Percentiles rank a stretch among this genome's conserved stretches.
These are phyloP conservation scores for Lepidothrix coronata DNA, from an alignment of 2,113 vertebrate genomes.

Conservation along the genomic window DNA sequence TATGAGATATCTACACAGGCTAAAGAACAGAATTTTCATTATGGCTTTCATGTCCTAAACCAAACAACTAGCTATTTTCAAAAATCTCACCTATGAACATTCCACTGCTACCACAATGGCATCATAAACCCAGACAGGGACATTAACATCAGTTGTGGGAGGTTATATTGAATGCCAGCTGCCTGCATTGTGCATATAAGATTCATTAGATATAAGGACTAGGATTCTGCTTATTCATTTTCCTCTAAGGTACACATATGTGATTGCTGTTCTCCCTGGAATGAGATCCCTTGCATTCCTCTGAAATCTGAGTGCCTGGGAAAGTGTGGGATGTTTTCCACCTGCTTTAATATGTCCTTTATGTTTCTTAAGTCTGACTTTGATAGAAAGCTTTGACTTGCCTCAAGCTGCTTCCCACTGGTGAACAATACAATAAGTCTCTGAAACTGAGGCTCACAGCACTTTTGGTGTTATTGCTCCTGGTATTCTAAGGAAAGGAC, in stretches of 20 bases:
- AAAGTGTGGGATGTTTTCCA: not conserved
- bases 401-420: not conserved
- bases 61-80: not conserved
- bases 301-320: not conserved
- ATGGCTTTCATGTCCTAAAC: not conserved
- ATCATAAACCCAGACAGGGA: not conserved
- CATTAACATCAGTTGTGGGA: not conserved
- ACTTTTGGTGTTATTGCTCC: not conserved
- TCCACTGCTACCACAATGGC: not conserved
- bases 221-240: not conserved
- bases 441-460: not conserved
- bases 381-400: not conserved
- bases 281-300: not conserved
- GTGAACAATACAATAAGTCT: not conserved
- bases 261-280: not conserved
- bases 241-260: not conserved
- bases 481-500: not conserved
- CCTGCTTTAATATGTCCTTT: not conserved
- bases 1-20: not conserved
- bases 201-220: not conserved
- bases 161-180: not conserved
- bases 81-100: not conserved
- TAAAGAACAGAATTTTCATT: not conserved
- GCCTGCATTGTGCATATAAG: not conserved
- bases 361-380: not conserved